phyloP scores from a whole-genome alignment of 2,888 invertebrate species.

The Macrophya alboannulata region DNA sequence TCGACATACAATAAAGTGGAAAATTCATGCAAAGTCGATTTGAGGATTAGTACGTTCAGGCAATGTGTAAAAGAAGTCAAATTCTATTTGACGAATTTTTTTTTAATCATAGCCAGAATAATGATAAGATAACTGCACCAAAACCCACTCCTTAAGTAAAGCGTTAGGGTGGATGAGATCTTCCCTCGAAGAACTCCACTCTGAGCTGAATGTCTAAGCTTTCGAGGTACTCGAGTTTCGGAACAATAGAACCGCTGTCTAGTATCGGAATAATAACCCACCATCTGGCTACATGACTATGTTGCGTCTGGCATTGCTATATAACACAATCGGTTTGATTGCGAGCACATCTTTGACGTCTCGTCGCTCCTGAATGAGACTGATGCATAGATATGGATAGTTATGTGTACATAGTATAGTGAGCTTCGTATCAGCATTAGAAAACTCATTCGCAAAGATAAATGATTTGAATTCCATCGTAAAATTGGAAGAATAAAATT shows the following conservation, averaged over 20 bases:
- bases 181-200: background rate
- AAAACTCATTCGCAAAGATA: background rate
- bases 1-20: background rate
- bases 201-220: conserved; percentile 13
- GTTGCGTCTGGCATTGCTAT: background rate
- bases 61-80: background rate
- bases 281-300: conserved; percentile 24
- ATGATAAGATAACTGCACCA: background rate
- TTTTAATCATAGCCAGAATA: background rate
- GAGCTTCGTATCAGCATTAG: background rate
- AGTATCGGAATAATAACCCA: conserved; percentile 41
- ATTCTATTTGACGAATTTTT: background rate
- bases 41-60: background rate
- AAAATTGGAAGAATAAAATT: background rate
- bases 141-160: background rate
- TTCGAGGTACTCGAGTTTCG: conserved; percentile 28
- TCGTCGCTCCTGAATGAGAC: background rate
- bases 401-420: background rate
- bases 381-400: background rate
- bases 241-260: conserved; percentile 36
- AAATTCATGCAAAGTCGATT: background rate
- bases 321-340: background rate
- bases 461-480: background rate
- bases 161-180: conserved; percentile 11
- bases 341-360: conserved; percentile 7